Evolutionary conservation across 2,797 vertebrate genomes (phyloP), one percentile per base, ranked within the genome.

Genomic region (Chrysocyon brachyurus): DNA sequence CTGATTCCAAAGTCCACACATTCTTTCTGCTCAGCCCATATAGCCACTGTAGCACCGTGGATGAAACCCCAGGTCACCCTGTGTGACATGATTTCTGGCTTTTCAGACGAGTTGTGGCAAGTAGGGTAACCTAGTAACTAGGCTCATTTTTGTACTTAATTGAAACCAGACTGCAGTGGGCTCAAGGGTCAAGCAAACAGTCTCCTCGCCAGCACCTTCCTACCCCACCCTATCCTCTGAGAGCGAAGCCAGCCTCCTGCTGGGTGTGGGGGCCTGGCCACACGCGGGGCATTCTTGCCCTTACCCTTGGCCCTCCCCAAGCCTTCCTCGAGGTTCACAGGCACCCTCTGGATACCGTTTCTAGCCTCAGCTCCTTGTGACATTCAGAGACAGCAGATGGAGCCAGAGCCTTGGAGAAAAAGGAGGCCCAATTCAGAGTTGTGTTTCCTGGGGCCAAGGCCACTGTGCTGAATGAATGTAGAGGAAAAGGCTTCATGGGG

Each of bases 311-410:
- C 28, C 33, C 40, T 75, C 36, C 57, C 87, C 70, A 94, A 33
- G 28, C 78, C 61, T 91, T 91, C 6, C 49, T 63, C 6, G 0
- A n/a, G 46, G 56, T 85, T 59, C 26, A 21, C 33, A 22, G 64
- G 52, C 36, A 73, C 57, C 64, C 84, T 90, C 70, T 24, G 33
- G 81, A 54, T 40, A 75, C 66, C 31, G 49, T 77, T 79, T 88
- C 64, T 31, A 93, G 49, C 57, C 64, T 79, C 94, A 81, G 89
- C 98, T 98, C 98, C 96, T 96, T 97, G 98, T 98, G 98, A 97
- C 98, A 95, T 95, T 97, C 96, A 98, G 98, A 98, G 98, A 98
- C 99, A 99, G 99, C 98, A 99, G 99, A 98, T 99, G 99, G 99
- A 98, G 98, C 99, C 98, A 99, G 98, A 99, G 98, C 72, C 99